Percentiles rank a stretch among this genome's conserved stretches.
phyloP scores from a whole-genome alignment of 2,113 vertebrate species.

The Notarius lentiginosus region DNA sequence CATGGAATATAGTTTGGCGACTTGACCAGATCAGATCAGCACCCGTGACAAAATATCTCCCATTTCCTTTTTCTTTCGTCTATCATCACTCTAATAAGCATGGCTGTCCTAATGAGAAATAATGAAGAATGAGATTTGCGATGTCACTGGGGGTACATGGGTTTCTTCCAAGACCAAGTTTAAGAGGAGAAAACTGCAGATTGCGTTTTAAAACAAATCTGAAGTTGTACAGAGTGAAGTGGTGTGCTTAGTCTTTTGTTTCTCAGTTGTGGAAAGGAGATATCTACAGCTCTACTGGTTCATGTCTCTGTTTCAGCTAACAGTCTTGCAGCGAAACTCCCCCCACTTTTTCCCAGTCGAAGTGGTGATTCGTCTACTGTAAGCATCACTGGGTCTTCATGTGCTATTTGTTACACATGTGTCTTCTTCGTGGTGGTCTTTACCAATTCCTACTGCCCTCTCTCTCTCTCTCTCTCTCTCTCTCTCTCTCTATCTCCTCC shows the following conservation, averaged over 20 bases:
- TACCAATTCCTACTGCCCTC: conserved; percentile 13
- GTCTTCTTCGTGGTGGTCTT: conserved; percentile 49
- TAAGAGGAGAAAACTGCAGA: conserved; percentile 27
- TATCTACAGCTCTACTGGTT: conserved; percentile 29
- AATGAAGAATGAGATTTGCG: conserved; percentile 56
- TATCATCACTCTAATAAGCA: conserved; percentile 46
- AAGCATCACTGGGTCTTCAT: conserved; percentile 33
- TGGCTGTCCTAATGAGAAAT: conserved; percentile 20
- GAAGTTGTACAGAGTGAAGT: not conserved
- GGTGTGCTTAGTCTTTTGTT: conserved; percentile 21
- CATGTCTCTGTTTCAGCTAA: conserved; percentile 37
- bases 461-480: conserved; percentile 54
- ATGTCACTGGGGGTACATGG: conserved; percentile 39
- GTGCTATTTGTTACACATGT: conserved; percentile 29
- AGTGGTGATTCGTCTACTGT: conserved; percentile 46
- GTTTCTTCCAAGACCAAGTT: not conserved
- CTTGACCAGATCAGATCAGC: not conserved
- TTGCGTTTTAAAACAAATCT: conserved; percentile 19
- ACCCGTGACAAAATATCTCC: not conserved
- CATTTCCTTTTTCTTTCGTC: not conserved
- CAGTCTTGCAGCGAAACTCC: conserved; percentile 20
- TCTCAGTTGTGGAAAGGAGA: conserved; percentile 24
- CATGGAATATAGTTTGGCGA: not conserved
- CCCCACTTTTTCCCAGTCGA: not conserved
- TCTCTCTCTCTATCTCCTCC: conserved; percentile 44